Conservation (phyloP, 2,113 vertebrate species). For the Dryoscopus gambensis region DNA sequence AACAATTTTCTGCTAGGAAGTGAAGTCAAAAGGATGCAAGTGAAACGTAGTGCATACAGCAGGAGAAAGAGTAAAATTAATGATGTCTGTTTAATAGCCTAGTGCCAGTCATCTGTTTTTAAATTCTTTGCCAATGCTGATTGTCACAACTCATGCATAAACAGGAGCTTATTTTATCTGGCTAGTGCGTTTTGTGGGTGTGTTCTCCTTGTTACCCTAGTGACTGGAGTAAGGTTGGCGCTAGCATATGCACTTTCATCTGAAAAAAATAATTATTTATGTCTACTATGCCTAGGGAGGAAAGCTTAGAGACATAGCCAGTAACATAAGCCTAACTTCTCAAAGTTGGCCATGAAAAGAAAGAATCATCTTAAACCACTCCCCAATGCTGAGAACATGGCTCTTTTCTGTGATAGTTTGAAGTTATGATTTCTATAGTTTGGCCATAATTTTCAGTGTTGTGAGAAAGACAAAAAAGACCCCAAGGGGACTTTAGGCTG, state of each 20-base stretch:
- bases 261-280: neutral
- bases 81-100: neutral
- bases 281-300: neutral
- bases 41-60: neutral
- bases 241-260: neutral
- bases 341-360: neutral
- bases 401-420: neutral
- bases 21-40: neutral
- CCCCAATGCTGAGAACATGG: neutral
- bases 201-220: neutral
- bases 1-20: neutral
- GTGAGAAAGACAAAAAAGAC: neutral
- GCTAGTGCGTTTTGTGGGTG: neutral
- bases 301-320: neutral
- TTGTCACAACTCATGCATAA: neutral
- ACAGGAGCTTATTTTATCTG: neutral
- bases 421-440: neutral
- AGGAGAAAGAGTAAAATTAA: neutral
- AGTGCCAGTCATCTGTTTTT: neutral
- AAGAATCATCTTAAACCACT: neutral
- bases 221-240: neutral
- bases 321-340: neutral
- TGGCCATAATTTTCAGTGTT: neutral
- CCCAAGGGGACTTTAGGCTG: neutral
- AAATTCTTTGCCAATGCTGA: neutral